These are phyloP conservation scores for Tricholaema leucomelas DNA, from an alignment of 2,113 vertebrate genomes.

Conservation along the genomic window DNA sequence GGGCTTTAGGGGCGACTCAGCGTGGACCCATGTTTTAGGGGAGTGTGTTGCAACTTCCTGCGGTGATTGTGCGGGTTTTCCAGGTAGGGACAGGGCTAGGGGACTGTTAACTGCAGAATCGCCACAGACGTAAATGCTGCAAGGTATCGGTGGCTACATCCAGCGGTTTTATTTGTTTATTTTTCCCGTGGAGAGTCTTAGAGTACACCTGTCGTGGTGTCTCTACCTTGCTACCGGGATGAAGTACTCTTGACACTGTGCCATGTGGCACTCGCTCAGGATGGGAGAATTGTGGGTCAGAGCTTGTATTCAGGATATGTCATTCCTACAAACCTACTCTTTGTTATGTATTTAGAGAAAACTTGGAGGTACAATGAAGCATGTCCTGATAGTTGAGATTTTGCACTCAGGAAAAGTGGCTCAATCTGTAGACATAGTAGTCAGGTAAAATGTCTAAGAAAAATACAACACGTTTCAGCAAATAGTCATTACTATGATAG, in stretches of 20 bases:
- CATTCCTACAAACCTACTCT: background rate
- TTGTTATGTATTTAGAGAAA: background rate
- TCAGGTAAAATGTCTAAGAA: background rate
- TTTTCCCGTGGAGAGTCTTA: background rate
- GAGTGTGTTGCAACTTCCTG: rapidly evolving
- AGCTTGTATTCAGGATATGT: background rate
- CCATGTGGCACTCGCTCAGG: background rate
- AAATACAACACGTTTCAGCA: background rate
- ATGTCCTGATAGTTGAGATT: background rate
- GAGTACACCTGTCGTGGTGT: background rate
- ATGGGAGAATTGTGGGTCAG: background rate
- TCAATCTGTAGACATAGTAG: background rate
- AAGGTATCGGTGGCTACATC: rapidly evolving
- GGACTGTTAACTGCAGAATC: rapidly evolving
- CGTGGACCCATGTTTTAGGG: too few relatives aligned
- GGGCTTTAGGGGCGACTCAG: too few relatives aligned
- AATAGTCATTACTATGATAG: background rate
- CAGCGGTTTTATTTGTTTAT: background rate
- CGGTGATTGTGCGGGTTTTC: rapidly evolving
- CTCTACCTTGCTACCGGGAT: background rate
- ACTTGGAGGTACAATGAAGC: rapidly evolving
- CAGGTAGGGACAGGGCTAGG: background rate
- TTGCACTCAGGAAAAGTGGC: background rate
- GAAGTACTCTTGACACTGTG: background rate
- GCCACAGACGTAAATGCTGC: rapidly evolving